Evolutionary conservation across 2,113 vertebrate genomes (phyloP), one percentile per base, ranked within the genome.

Genomic region (Alaudala cheleensis): DNA sequence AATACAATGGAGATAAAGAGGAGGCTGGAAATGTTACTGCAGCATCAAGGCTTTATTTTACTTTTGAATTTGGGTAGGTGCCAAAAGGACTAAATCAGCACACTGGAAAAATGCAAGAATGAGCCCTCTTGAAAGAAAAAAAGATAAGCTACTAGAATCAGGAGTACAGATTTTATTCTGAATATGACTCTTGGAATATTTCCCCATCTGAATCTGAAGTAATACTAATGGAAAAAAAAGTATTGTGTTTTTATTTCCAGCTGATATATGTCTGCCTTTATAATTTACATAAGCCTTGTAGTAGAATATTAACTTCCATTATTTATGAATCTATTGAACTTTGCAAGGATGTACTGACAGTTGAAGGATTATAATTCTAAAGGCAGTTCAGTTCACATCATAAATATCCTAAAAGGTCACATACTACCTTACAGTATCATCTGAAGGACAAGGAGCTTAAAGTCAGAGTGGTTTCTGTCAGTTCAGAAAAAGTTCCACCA

Each of bases 291-390:
- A 97, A 96, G 97, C 94, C 95, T 95, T 94, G 73, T 89, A 93
- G 80, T 57, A 67, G 94, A 97, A 96, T 97, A 98, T 98, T 97
- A 98, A 82, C 92, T 96, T 98, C 92, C 91, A 97, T 98, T 98
- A 98, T 97, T 98, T 97, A 98, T 98, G 97, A 97, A 97, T 97
- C 95, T 95, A 69, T 95, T 97, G 98, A 98, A 98, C 98, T 98
- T 98, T 98, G 94, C 96, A 96, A 97, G 76, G 97, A 97, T 98
- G 77, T 96, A 78, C 96, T 97, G 96, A 93, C 96, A 95, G 96
- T 89, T 94, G 96, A 97, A 96, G 91, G 91, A 97, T 95, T 93
- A 93, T 85, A 85, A 72, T 96, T 98, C 97, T 97, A 97, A 98
- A 95, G 94, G 90, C 78, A 97, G 95, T 97, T 97, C 86, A 64